Evolutionary conservation across 2,888 invertebrate species (phyloP), one percentile per base, ranked within the genome.

Genomic region (Melipona bicolor): DNA sequence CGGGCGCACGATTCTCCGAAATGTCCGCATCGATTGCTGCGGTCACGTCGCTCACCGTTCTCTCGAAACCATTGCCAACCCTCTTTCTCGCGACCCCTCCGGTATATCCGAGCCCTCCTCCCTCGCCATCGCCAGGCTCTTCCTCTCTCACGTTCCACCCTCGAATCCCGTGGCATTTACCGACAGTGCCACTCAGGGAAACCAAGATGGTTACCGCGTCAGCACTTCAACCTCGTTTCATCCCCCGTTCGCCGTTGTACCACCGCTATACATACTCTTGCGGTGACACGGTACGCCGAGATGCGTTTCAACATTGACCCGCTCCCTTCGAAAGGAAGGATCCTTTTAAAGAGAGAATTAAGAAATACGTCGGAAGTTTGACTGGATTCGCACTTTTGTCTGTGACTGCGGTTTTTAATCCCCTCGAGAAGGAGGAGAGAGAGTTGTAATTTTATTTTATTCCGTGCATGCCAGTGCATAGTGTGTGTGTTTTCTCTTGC

Each of bases 161-260:
- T 76, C 77, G 83, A 81, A 76, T 86, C 80, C 79, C 79, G 82
- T 79, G 81, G 89, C 89, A 91, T 90, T 91, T 89, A 89, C 87
- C 90, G 87, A 81, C 87, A 85, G 87, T 87, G 84, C 87, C 91
- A 90, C 90, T 91, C 88, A 87, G 87, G 88, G 82, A 90, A 90
- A 91, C 90, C 85, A 85, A 87, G 88, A 91, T 90, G 88, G 90
- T 89, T 89, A 88, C 87, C 87, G 82, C 89, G 91, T 92, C 92
- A 92, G 92, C 92, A 91, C 86, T 91, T 89, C 78, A 75, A 69
- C 79, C 77, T 79, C 88, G 88, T 88, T 88, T 85, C 76, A 19
- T 78, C 77, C 81, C 79, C 65, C 85, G 67, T 70, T 74, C 84
- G 70, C 68, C 78, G 61, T 54, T 49, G 71, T 67, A 64, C 75